phyloP scores from a whole-genome alignment of 2,888 invertebrate species.

The Rhorus exstirpatorius region DNA sequence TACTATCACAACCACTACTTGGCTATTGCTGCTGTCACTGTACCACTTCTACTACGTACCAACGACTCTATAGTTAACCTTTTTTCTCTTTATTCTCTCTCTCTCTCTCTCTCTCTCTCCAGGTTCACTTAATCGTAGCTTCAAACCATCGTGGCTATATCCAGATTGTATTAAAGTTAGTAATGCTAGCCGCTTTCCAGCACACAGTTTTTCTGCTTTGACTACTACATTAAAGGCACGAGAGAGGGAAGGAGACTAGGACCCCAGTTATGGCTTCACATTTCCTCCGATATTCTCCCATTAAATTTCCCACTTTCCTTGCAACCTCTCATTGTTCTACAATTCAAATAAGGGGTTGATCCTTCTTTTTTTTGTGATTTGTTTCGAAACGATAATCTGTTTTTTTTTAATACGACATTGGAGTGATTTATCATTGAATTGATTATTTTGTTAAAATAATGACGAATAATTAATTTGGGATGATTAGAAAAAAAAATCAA shows the following conservation, averaged over 20 bases:
- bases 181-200: constrained; percentile 16
- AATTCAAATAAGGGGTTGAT: neutral
- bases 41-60: constrained; percentile 24
- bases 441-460: too few species aligned
- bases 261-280: constrained; percentile 25
- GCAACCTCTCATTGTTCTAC: neutral
- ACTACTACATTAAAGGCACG: neutral
- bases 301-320: neutral
- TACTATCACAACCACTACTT: constrained; percentile 33
- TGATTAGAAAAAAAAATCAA: too few species aligned
- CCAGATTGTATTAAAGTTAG: constrained; percentile 35
- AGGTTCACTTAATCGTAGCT: neutral
- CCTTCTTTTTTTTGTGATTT: too few species aligned
- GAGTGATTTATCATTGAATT: too few species aligned
- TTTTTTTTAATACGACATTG: too few species aligned
- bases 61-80: neutral
- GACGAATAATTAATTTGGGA: too few species aligned
- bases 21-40: constrained; percentile 36
- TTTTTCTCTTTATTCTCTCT: constrained; percentile 4
- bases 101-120: constrained; percentile 1
- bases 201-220: constrained; percentile 21
- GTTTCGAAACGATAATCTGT: too few species aligned
- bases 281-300: constrained; percentile 23
- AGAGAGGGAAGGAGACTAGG: neutral
- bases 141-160: neutral